Evolutionary conservation across 2,797 vertebrate genomes (phyloP).

Genomic region (Triplophysa yarkandensis): DNA sequence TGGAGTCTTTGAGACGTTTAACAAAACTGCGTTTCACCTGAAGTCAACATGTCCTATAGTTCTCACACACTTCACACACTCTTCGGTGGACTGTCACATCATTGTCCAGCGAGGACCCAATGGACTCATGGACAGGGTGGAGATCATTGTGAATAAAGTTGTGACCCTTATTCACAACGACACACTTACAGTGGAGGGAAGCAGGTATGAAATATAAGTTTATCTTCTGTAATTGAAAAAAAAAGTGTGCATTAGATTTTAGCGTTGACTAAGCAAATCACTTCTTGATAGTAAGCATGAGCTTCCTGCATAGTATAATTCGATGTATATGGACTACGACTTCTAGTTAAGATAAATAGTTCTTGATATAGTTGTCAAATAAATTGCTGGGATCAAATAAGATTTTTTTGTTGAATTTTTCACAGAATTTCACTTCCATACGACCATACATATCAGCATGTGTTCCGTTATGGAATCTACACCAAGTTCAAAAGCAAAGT

Average conservation of each 20-base stretch:
- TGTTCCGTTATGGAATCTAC: conserved; percentile 77
- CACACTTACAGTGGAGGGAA: conserved; percentile 67
- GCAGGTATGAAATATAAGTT: conserved; percentile 63
- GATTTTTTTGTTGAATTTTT: conserved; percentile 23
- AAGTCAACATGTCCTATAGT: conserved; percentile 70
- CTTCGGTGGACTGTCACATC: conserved; percentile 73
- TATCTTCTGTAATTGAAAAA: too few relatives aligned
- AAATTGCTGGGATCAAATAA: too few relatives aligned
- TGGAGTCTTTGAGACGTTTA: conserved; percentile 71
- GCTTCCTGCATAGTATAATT: too few relatives aligned
- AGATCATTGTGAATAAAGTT: conserved; percentile 74
- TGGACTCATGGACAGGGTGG: conserved; percentile 66
- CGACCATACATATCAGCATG: conserved; percentile 78
- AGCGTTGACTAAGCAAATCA: background rate
- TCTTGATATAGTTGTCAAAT: too few relatives aligned
- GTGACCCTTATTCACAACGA: conserved; percentile 65
- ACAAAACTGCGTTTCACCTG: conserved; percentile 64
- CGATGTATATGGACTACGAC: too few relatives aligned
- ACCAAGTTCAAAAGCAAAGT: conserved; percentile 73
- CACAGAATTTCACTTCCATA: conserved; percentile 77
- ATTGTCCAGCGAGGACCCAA: conserved; percentile 59
- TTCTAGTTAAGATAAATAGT: too few relatives aligned
- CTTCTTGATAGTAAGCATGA: too few relatives aligned
- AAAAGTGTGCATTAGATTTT: too few relatives aligned
- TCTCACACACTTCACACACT: conserved; percentile 73